A percentile compares a stretch with the other conserved stretches of the same genome.
Conservation (phyloP, 1,140 invertebrate genomes). For the Frieseomelitta varia region DNA sequence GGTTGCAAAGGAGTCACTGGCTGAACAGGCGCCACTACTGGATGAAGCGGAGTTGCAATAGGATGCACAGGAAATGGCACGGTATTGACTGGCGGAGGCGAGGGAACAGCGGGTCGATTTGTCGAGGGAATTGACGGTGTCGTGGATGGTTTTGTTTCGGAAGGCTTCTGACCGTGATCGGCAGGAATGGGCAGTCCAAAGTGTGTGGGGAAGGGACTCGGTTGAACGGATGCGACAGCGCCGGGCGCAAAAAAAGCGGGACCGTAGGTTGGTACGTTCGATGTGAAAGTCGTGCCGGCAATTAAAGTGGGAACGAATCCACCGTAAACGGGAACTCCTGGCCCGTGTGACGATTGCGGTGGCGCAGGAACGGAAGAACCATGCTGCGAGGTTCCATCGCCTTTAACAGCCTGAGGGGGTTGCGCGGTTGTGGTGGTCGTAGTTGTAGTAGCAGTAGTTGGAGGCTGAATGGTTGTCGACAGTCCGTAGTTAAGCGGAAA, state of each 20-base stretch:
- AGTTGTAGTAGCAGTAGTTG: conserved; percentile 51
- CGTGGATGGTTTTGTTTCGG: neutral
- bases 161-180: conserved; percentile 34
- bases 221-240: conserved; percentile 55
- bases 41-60: conserved; percentile 55
- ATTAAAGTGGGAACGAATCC: conserved; percentile 69
- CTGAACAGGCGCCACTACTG: conserved; percentile 61
- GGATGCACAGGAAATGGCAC: conserved; percentile 62
- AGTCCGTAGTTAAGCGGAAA: conserved; percentile 65
- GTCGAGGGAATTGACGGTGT: conserved; percentile 25
- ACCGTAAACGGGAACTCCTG: conserved; percentile 63
- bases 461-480: conserved; percentile 45
- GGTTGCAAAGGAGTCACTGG: conserved; percentile 61
- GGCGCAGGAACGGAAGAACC: conserved; percentile 38
- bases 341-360: neutral
- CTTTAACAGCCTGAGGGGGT: conserved; percentile 37
- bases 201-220: conserved; percentile 71
- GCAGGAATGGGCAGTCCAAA: conserved; percentile 75
- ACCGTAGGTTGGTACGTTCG: conserved; percentile 65
- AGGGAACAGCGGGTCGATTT: conserved; percentile 16
- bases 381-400: conserved; percentile 48
- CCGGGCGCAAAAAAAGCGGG: conserved; percentile 52
- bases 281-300: conserved; percentile 55
- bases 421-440: conserved; percentile 23
- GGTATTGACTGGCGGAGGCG: conserved; percentile 47